These are phyloP conservation scores for Heloderma charlesbogerti DNA, from an alignment of 2,113 vertebrate species.

Conservation along the genomic window DNA sequence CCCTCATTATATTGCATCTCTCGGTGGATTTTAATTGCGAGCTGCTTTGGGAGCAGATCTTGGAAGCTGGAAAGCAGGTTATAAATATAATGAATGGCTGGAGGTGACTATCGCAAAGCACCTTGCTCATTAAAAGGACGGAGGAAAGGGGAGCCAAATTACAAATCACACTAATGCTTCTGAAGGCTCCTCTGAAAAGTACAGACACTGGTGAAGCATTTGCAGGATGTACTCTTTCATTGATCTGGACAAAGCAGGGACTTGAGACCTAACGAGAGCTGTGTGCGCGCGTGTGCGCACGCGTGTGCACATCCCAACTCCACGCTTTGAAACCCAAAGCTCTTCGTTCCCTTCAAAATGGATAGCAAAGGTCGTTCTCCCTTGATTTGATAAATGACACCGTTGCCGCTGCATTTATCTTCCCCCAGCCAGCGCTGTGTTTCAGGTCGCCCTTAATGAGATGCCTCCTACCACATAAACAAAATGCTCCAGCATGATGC, in stretches of 20 bases:
- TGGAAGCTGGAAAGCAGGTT: neutral
- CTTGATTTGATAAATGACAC: slow-evolving; percentile 4
- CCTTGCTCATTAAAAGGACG: neutral
- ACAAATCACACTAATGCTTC: neutral
- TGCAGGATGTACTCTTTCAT: neutral
- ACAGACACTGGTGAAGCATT: neutral
- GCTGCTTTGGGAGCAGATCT: neutral
- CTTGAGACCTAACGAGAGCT: neutral
- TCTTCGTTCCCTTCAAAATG: neutral
- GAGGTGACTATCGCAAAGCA: neutral
- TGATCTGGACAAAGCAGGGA: neutral
- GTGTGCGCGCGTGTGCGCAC: neutral
- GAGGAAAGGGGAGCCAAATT: neutral
- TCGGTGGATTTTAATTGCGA: neutral
- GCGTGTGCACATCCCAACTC: neutral
- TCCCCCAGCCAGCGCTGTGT: neutral
- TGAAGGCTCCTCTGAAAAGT: neutral
- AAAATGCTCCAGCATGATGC: neutral
- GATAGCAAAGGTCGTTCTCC: neutral
- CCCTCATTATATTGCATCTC: neutral
- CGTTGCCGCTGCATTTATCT: neutral
- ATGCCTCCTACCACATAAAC: neutral
- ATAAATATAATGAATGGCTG: neutral
- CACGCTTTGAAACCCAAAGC: neutral
- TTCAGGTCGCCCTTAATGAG: slow-evolving; percentile 5